phyloP scores from a whole-genome alignment of 2,888 invertebrate genomes.

The Cotesia congregata region DNA sequence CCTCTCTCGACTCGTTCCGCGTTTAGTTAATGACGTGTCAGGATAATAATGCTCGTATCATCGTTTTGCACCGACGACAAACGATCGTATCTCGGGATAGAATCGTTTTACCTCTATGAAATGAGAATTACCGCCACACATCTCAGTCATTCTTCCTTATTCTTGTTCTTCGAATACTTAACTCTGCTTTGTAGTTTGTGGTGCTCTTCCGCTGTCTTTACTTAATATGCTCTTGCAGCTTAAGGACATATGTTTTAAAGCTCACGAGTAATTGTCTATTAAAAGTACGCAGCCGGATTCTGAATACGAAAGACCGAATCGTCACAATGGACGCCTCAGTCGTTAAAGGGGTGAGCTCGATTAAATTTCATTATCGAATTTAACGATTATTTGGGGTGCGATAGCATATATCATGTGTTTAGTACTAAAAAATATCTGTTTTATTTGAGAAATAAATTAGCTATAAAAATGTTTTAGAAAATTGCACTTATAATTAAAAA shows the following conservation, averaged over 20 bases:
- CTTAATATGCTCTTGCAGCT: constrained; percentile 27
- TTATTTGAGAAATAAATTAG: no score
- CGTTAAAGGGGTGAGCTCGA: constrained; percentile 60
- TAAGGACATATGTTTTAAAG: constrained; percentile 63
- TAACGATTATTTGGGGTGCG: constrained; percentile 66
- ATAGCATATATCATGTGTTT: constrained; percentile 29
- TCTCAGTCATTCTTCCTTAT: not conserved
- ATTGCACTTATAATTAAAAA: no score
- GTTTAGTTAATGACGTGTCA: constrained; percentile 68
- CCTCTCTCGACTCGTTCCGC: constrained; percentile 42
- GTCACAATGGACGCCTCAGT: constrained; percentile 58
- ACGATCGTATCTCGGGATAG: constrained; percentile 14
- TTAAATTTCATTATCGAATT: constrained; percentile 70
- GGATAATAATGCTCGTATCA: constrained; percentile 65
- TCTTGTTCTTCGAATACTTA: constrained; percentile 3
- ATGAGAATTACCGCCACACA: no score
- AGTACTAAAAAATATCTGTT: not conserved
- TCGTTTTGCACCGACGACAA: constrained; percentile 50
- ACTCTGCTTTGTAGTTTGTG: constrained; percentile 3
- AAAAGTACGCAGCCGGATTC: constrained; percentile 57
- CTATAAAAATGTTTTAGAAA: no score
- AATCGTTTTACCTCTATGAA: no score
- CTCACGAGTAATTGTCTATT: constrained; percentile 65
- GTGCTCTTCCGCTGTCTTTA: not conserved
- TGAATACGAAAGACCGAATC: constrained; percentile 7